Evolutionary conservation across 2,113 vertebrate genomes (phyloP), one percentile per base, ranked within the genome.

Genomic region (Pyxicephalus adspersus): DNA sequence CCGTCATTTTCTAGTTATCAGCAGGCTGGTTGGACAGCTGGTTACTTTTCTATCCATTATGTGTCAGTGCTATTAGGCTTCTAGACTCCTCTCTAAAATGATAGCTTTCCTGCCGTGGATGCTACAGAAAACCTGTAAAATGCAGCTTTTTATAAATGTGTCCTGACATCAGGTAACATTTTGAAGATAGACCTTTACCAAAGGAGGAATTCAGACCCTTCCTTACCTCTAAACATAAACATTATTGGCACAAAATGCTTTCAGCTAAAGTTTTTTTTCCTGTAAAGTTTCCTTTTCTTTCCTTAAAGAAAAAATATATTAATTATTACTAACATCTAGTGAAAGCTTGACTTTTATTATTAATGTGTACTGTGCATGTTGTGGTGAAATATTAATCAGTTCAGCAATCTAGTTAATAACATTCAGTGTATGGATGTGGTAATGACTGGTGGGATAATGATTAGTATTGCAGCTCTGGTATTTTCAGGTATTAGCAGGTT

Each of bases 11-110:
- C 67, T 51, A 65, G 23, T 80, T 86, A 83, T 66, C 61, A 60
- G 20, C 58, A 25, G 38, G 29, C 34, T 61, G 5, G 29, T 34
- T 71, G 61, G 76, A 55, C 58, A 70, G 68, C 71, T 63, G 67
- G 65, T 38, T 75, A 71, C 52, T 83, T 86, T 83, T 31, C 51
- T 83, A 64, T 52, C 50, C 60, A 67, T 79, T 79, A 79, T 23
- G 1, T 68, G 57, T 80, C 57, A 70, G 76, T 54, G 61, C 61
- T 68, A 77, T 77, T 54, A 83, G 81, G 71, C 65, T 74, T 45
- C 38, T 51, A 65, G 71, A n/a, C 34, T 73, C 7, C 55, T 81
- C 18, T 0, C 17, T 70, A 66, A 20, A 80, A 75, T 70, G 72
- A 81, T 34, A 50, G 57, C 38, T 74, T 80, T 15, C 23, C 51